These are phyloP conservation scores for Plagiodera versicolora DNA, from an alignment of 2,888 invertebrate species.

Conservation along the genomic window DNA sequence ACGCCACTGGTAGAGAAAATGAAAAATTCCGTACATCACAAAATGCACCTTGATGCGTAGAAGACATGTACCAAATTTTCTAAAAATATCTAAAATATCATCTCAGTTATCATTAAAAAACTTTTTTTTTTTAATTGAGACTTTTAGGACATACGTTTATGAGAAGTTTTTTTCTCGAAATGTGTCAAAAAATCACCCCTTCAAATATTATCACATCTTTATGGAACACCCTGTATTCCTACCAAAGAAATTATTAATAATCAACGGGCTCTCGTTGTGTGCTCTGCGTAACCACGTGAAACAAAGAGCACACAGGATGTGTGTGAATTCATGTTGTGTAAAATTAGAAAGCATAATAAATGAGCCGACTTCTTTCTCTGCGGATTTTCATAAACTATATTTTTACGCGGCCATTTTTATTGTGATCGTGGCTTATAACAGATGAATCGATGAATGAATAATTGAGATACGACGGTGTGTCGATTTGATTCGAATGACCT, in stretches of 20 bases:
- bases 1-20: no score
- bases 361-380: slow-evolving; percentile 28
- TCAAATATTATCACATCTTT: no score
- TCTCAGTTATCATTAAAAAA: no score
- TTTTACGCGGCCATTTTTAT: slow-evolving; percentile 21
- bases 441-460: slow-evolving; percentile 4
- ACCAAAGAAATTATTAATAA: not conserved
- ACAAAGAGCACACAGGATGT: slow-evolving; percentile 18
- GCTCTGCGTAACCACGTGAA: slow-evolving; percentile 32
- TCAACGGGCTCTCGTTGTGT: not conserved
- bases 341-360: slow-evolving; percentile 51
- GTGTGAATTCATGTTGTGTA: slow-evolving; percentile 40
- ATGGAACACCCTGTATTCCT: not conserved
- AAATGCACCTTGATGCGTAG: no score
- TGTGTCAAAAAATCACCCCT: no score
- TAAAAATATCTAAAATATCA: no score
- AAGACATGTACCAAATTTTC: no score
- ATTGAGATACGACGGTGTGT: slow-evolving; percentile 9
- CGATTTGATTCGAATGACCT: slow-evolving; percentile 12
- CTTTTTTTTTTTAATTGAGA: no score
- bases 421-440: slow-evolving; percentile 15
- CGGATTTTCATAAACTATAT: slow-evolving; percentile 23
- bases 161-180: no score
- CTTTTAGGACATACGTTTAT: no score
- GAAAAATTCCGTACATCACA: no score